These are phyloP conservation scores for Hormaphis cornu DNA, from an alignment of 1,140 invertebrate species.

Conservation along the genomic window DNA sequence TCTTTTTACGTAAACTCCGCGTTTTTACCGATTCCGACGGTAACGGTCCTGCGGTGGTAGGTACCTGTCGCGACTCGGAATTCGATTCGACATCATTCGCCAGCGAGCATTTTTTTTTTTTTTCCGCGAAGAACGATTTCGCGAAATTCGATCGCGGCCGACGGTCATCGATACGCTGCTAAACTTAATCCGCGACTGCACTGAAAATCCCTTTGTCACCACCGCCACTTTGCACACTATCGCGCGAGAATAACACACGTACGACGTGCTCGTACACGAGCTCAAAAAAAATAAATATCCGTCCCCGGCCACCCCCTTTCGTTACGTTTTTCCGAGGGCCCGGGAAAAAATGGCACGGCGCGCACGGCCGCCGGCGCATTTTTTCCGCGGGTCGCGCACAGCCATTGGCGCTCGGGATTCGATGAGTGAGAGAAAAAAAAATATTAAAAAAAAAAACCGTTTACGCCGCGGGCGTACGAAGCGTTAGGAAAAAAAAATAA, in stretches of 20 bases:
- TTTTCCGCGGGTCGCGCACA: not conserved
- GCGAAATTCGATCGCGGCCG: not conserved
- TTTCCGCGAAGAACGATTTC: not conserved
- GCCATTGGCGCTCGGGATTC: constrained; percentile 2
- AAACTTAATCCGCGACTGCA: constrained; percentile 23
- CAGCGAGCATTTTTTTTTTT: too few relatives aligned
- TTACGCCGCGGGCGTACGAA: not conserved
- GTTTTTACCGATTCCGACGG: too few relatives aligned
- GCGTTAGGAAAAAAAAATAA: not conserved
- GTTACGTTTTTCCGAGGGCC: not conserved
- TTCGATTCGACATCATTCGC: too few relatives aligned
- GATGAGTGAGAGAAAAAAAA: not conserved
- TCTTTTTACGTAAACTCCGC: too few relatives aligned
- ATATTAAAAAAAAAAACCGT: not conserved
- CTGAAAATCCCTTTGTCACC: constrained; percentile 20
- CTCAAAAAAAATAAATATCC: not conserved
- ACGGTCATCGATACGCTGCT: not conserved
- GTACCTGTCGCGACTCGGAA: too few relatives aligned
- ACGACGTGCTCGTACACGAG: not conserved
- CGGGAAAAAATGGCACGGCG: constrained; percentile 1
- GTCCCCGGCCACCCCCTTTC: not conserved
- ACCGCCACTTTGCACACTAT: not conserved
- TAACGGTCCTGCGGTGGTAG: too few relatives aligned
- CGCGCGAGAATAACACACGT: not conserved
- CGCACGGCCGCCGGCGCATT: constrained; percentile 26